Conservation (phyloP, 2,797 vertebrate species). For the Picus viridis region DNA sequence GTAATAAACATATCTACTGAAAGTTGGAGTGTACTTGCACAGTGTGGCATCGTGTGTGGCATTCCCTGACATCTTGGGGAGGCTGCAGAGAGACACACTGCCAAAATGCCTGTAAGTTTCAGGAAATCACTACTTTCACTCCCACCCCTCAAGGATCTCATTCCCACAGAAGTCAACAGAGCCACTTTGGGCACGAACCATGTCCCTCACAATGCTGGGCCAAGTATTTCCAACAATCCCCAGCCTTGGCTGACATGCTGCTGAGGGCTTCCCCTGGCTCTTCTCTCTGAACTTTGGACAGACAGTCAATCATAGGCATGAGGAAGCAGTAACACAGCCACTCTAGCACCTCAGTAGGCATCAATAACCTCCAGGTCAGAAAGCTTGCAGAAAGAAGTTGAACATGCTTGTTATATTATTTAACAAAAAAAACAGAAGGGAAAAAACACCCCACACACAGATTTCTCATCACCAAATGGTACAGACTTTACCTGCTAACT, state of each 20-base stretch:
- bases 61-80: neutral
- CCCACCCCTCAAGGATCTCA: neutral
- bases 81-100: neutral
- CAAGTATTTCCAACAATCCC: neutral
- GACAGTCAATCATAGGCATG: neutral
- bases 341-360: accelerated
- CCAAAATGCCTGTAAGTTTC: accelerated
- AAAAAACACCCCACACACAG: neutral
- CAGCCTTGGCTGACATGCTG: accelerated
- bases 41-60: accelerated
- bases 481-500: neutral
- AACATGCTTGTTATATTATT: neutral
- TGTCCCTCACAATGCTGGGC: neutral
- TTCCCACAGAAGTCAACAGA: neutral
- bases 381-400: neutral
- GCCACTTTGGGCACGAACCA: neutral
- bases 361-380: neutral
- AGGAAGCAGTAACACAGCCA: neutral
- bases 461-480: neutral
- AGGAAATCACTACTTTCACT: neutral
- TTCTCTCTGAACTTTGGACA: neutral
- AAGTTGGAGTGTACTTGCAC: too few species aligned
- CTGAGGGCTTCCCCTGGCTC: neutral
- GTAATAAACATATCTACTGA: neutral
- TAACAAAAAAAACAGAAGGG: neutral